Evolutionary conservation across 2,113 vertebrate genomes (phyloP).

Genomic region (Gulo gulo): DNA sequence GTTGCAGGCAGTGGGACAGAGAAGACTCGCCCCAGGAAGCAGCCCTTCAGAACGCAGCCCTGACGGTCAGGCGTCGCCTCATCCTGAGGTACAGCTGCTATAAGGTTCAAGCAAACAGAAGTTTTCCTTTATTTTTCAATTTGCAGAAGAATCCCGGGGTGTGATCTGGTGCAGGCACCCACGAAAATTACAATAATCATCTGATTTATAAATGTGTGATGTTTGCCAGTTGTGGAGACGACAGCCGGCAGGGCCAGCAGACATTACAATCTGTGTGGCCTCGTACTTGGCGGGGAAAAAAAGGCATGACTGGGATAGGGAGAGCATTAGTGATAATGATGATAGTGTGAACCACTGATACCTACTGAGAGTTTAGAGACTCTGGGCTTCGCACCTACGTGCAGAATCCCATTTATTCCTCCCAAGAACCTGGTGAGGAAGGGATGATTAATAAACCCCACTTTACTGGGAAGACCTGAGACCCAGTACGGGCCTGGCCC

Average conservation of each 20-base stretch:
- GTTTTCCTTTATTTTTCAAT: neutral
- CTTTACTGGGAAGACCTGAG: neutral
- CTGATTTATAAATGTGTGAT: neutral
- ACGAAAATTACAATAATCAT: neutral
- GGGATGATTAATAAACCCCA: neutral
- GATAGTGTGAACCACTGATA: neutral
- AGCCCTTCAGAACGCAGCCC: neutral
- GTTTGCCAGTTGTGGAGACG: neutral
- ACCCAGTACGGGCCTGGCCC: neutral
- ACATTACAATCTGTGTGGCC: neutral
- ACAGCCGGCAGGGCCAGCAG: neutral
- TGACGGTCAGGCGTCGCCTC: neutral
- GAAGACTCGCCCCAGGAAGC: neutral
- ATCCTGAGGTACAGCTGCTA: neutral
- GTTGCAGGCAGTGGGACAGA: neutral
- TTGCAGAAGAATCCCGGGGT: neutral
- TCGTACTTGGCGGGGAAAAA: neutral
- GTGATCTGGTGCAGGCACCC: too few relatives aligned
- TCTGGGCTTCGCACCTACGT: neutral
- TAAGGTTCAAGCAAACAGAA: neutral
- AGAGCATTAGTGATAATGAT: neutral
- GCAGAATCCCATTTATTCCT: neutral
- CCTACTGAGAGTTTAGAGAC: neutral
- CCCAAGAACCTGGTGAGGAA: neutral
- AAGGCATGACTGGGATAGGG: neutral